Evolutionary conservation across 2,888 invertebrate genomes (phyloP).

Genomic region (Lasioglossum calceatum): DNA sequence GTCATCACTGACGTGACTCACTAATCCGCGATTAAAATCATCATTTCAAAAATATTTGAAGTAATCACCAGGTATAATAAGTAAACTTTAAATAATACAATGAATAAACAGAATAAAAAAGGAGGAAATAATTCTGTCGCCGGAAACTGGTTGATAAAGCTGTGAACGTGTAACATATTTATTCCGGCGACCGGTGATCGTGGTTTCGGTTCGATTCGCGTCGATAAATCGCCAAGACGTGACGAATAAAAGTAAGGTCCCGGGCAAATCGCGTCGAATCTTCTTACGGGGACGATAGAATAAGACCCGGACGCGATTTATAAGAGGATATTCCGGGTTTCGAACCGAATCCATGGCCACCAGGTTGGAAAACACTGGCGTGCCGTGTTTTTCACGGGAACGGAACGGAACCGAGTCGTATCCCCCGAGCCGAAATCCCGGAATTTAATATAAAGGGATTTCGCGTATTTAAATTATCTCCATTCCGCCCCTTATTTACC

Average conservation of each 20-base stretch:
- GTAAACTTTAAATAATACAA: not conserved
- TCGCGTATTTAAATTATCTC: constrained; percentile 52
- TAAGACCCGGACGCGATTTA: constrained; percentile 33
- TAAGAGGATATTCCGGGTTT: not conserved
- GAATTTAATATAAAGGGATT: constrained; percentile 54
- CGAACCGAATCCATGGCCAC: not conserved
- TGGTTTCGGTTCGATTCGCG: not conserved
- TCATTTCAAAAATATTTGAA: not conserved
- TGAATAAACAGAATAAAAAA: not conserved
- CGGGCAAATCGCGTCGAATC: constrained; percentile 19
- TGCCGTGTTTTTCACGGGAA: not conserved
- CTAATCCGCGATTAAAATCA: not conserved
- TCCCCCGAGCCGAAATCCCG: not conserved
- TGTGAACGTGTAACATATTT: constrained; percentile 11
- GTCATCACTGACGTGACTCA: not conserved
- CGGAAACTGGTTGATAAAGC: not conserved
- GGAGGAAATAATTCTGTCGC: not conserved
- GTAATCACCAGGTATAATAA: not conserved
- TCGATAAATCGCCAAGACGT: constrained; percentile 17
- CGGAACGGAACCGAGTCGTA: not conserved
- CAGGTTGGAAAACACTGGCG: not conserved
- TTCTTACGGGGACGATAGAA: constrained; percentile 17
- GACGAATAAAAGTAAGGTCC: constrained; percentile 17
- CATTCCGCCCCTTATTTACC: constrained; percentile 84
- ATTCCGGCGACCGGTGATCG: constrained; percentile 14